Conservation (phyloP, 2,888 invertebrate species). For the Petrolisthes cinctipes region DNA sequence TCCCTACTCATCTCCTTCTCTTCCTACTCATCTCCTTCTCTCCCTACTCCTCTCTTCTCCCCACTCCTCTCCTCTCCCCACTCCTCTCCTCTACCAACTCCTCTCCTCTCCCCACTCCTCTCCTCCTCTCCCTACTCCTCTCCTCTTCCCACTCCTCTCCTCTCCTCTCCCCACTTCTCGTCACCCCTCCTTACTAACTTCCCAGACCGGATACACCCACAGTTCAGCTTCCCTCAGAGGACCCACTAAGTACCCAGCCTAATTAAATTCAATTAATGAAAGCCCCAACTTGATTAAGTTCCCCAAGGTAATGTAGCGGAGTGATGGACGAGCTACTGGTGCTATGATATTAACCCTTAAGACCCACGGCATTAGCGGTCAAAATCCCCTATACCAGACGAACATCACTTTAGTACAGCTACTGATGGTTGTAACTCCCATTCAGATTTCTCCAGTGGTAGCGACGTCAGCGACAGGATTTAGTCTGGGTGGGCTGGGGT, state of each 20-base stretch:
- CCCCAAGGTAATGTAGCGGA: constrained; percentile 24
- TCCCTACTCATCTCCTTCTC: neutral
- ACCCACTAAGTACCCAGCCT: constrained; percentile 38
- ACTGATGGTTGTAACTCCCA: constrained; percentile 12
- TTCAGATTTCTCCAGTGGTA: constrained; percentile 31
- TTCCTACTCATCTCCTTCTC: neutral
- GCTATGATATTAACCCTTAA: neutral
- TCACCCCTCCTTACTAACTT: neutral
- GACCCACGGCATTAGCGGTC: neutral
- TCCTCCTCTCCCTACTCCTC: neutral
- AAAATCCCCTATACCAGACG: neutral
- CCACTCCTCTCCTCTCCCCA: neutral
- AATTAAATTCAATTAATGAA: constrained; percentile 51
- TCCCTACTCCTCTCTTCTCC: neutral
- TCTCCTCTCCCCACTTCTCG: neutral
- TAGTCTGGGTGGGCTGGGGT: too few relatives aligned
- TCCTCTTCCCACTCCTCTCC: too few relatives aligned
- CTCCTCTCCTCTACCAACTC: neutral
- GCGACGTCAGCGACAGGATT: too few relatives aligned
- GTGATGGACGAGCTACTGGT: constrained; percentile 16
- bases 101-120: neutral
- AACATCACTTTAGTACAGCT: neutral
- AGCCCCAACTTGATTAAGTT: constrained; percentile 49
- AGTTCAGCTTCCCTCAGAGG: constrained; percentile 27
- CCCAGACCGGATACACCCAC: constrained; percentile 4